These are phyloP conservation scores for Thamnophis elegans DNA, from an alignment of 2,797 vertebrate genomes.

Conservation along the genomic window DNA sequence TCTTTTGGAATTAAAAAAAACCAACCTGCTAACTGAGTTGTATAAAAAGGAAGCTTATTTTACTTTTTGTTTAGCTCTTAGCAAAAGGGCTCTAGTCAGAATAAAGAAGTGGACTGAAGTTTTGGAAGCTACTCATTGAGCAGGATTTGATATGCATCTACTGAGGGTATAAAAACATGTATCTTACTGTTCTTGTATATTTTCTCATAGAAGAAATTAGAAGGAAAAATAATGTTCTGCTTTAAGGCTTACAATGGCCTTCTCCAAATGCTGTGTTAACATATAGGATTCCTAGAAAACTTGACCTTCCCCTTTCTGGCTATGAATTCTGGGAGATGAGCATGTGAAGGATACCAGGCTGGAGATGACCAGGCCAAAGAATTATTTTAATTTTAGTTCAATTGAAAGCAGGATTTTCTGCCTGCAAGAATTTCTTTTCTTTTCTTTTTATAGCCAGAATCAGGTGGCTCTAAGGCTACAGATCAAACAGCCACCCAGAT, in stretches of 20 bases:
- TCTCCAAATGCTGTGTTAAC: not conserved
- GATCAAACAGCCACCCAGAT: not conserved
- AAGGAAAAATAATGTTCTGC: not conserved
- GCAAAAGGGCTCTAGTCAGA: not conserved
- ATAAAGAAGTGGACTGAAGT: not conserved
- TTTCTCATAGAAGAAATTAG: not conserved
- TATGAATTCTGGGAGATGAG: not conserved
- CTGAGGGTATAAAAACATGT: not conserved
- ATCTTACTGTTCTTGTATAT: not conserved
- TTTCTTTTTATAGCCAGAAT: not conserved
- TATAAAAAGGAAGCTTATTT: not conserved
- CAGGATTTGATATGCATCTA: not conserved
- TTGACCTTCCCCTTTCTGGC: not conserved
- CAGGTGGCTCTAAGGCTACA: not conserved
- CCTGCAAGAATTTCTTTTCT: not conserved
- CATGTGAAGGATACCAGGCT: not conserved
- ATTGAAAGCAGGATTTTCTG: not conserved
- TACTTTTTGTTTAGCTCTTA: conserved; percentile 8
- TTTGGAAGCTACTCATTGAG: not conserved
- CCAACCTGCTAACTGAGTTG: not conserved
- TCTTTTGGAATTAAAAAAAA: too few species aligned
- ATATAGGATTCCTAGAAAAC: not conserved
- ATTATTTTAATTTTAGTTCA: not conserved
- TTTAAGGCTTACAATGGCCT: not conserved
- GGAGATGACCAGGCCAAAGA: not conserved